Conservation (phyloP, 2,797 vertebrate genomes). For the Sylvilagus floridanus region DNA sequence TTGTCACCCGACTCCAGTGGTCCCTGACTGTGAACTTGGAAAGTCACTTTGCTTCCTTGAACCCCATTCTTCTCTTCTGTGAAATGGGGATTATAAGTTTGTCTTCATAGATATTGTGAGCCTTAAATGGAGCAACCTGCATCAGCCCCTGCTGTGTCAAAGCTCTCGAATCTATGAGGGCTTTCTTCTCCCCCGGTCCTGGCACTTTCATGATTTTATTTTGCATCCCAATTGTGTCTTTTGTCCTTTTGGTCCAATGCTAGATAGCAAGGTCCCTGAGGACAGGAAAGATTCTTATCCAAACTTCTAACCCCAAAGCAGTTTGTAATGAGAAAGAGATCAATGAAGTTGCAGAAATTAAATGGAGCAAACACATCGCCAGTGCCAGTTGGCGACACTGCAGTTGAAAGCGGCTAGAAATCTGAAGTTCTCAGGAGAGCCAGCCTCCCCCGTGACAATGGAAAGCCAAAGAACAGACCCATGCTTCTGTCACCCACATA, state of each 20-base stretch:
- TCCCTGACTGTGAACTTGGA: not conserved
- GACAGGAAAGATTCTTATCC: not conserved
- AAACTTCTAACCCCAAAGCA: not conserved
- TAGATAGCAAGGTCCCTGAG: not conserved
- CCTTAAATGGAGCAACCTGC: not conserved
- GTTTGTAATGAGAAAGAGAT: not conserved
- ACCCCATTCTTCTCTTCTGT: not conserved
- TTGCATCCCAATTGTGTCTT: no score
- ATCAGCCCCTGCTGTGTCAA: not conserved
- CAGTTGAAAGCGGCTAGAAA: not conserved
- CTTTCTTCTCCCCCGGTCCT: not conserved
- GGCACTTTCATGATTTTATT: not conserved
- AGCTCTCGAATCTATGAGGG: rapidly evolving
- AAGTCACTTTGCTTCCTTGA: not conserved
- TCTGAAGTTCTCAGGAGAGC: not conserved
- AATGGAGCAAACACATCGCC: rapidly evolving
- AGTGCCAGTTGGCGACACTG: not conserved
- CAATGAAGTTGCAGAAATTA: not conserved
- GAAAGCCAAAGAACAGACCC: not conserved
- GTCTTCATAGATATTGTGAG: not conserved
- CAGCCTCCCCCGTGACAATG: not conserved
- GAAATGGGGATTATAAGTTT: not conserved
- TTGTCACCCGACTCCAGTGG: no score
- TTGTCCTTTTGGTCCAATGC: not conserved
- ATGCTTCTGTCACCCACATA: constrained; percentile 31